phyloP scores from a whole-genome alignment of 2,113 vertebrate genomes.

The Struthidea cinerea region DNA sequence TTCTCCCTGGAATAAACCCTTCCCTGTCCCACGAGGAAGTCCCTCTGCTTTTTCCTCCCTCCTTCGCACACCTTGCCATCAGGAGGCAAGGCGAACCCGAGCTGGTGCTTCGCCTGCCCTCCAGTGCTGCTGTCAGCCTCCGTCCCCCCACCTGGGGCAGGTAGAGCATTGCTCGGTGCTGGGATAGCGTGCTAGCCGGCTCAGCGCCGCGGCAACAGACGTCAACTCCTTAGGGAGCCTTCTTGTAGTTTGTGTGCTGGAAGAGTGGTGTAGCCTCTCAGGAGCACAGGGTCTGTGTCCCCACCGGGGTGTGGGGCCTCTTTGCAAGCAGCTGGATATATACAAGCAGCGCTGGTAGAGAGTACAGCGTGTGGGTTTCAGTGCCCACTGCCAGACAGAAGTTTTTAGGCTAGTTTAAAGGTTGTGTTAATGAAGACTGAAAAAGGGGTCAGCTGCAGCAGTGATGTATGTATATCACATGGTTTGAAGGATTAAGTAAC shows the following conservation, averaged over 20 bases:
- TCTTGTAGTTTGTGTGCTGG: neutral
- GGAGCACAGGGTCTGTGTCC: neutral
- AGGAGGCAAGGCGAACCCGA: no score
- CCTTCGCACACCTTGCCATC: no score
- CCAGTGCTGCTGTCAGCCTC: no score
- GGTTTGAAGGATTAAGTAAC: neutral
- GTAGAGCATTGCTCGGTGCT: no score
- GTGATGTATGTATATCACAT: accelerated
- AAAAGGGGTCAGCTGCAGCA: neutral
- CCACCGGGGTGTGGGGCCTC: accelerated
- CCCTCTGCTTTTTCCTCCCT: no score
- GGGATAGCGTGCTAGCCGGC: no score
- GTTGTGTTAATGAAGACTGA: neutral
- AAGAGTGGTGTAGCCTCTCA: neutral
- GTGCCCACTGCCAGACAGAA: neutral
- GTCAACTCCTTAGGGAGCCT: neutral
- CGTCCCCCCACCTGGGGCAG: no score
- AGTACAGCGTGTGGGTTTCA: neutral
- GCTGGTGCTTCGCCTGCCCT: no score
- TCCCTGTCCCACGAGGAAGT: no score
- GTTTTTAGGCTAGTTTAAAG: neutral
- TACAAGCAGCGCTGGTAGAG: neutral
- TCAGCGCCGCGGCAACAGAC: no score
- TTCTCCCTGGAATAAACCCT: no score
- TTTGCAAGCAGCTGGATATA: neutral